Conservation (phyloP, 2,797 vertebrate species). For the Yasuhikotakia modesta region DNA sequence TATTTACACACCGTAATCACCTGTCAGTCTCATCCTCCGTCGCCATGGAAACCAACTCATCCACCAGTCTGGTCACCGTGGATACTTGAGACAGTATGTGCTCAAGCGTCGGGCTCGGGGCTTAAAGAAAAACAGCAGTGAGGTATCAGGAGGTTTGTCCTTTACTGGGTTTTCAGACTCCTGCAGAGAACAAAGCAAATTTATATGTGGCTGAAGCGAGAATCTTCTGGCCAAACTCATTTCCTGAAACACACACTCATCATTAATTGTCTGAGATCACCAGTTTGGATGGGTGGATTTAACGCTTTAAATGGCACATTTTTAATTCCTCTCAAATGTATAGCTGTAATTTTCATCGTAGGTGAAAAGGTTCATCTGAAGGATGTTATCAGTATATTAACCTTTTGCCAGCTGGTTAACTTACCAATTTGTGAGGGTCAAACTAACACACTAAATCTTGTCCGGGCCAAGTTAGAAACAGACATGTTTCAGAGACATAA, state of each 20-base stretch:
- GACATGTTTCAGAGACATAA: neutral
- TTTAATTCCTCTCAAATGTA: conserved; percentile 23
- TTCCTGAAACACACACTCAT: conserved; percentile 35
- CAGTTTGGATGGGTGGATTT: conserved; percentile 39
- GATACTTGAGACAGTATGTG: conserved; percentile 49
- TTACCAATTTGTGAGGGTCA: conserved; percentile 25
- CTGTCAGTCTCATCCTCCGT: conserved; percentile 40
- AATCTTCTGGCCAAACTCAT: conserved; percentile 47
- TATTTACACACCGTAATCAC: conserved; percentile 42
- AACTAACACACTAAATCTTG: conserved; percentile 3
- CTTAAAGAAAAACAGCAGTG: conserved; percentile 43
- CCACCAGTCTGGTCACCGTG: conserved; percentile 43
- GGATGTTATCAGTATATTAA: neutral
- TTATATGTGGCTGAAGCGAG: conserved; percentile 50
- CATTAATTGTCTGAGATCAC: conserved; percentile 29
- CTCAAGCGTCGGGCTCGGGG: conserved; percentile 28
- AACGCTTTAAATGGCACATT: conserved; percentile 30
- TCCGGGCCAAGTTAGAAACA: neutral
- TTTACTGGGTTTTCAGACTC: conserved; percentile 47
- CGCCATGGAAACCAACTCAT: conserved; percentile 55
- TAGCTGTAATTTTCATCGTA: conserved; percentile 19
- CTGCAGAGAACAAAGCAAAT: conserved; percentile 57
- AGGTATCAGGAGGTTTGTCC: conserved; percentile 46
- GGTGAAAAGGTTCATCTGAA: neutral
- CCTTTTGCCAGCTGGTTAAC: conserved; percentile 2